Evolutionary conservation across 1,140 invertebrate species (phyloP).

Genomic region (Dufourea novaeangliae): DNA sequence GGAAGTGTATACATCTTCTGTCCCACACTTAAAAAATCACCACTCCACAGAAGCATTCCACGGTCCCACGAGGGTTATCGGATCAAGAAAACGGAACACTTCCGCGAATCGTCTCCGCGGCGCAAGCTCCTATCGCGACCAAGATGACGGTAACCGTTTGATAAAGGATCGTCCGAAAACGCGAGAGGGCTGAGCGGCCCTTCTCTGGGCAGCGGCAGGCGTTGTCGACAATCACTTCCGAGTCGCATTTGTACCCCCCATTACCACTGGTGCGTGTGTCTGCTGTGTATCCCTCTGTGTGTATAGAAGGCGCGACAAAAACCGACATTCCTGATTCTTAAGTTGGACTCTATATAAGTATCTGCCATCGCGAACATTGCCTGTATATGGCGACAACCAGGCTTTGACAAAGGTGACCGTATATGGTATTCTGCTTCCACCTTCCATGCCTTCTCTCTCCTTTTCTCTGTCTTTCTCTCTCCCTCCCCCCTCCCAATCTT

Average conservation of each 20-base stretch:
- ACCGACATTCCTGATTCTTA: slow-evolving; percentile 78
- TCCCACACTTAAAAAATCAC: no score
- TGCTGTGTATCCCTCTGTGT: no score
- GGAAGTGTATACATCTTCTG: no score
- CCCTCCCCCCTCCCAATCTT: slow-evolving; percentile 22
- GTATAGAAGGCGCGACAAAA: slow-evolving; percentile 78
- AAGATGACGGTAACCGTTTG: background rate
- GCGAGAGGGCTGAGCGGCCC: slow-evolving; percentile 34
- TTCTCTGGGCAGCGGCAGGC: slow-evolving; percentile 24
- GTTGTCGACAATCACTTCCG: slow-evolving; percentile 57
- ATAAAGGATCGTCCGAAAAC: slow-evolving; percentile 49
- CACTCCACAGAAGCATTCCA: background rate
- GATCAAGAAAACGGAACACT: background rate
- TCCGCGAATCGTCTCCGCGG: background rate
- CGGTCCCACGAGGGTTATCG: no score
- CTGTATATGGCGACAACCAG: slow-evolving; percentile 79
- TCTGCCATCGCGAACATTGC: slow-evolving; percentile 77
- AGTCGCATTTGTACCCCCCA: slow-evolving; percentile 67
- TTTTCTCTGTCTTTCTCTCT: slow-evolving; percentile 41
- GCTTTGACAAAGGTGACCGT: slow-evolving; percentile 80
- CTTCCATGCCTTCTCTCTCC: slow-evolving; percentile 65
- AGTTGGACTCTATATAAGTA: slow-evolving; percentile 79
- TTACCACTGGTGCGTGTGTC: slow-evolving; percentile 65
- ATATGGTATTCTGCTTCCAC: slow-evolving; percentile 78
- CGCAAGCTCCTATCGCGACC: background rate